Base-by-base conservation (phyloP, 2,113 vertebrate genomes). In the Tetrax tetrax region DNA sequence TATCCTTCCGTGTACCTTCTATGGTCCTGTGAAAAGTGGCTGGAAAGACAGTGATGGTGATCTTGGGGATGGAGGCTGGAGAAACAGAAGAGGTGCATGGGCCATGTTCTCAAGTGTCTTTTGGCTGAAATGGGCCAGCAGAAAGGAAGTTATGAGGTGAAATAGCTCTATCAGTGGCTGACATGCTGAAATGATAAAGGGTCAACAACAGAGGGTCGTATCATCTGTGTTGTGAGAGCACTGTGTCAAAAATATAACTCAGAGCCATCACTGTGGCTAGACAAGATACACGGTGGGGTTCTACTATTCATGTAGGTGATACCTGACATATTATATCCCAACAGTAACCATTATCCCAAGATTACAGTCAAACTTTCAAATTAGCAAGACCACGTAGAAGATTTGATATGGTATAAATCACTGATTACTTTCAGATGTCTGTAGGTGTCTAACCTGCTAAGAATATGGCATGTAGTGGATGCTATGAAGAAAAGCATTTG, bases 21-120 rank as follows among this genome's bases (percentile, higher is more conserved):
- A 0, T 24, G 35, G 19, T 50, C 19, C 41, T 12, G 27, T 27
- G 29, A 41, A 70, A 64, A 0, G 2, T 4, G 3, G 10, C 37
- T 41, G 29, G 45, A 53, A 76, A 82, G 57, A 28, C 14, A 37
- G 37, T 35, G 25, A 21, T 1, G 6, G 28, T 31, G 7, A 27
- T 31, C 20, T 29, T 38, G 35, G 35, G 19, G n/a, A 19, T 41
- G 60, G 19, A 80, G 29, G 19, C 18, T 56, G 31, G 47, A 61
- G 65, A 72, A 70, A 57, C 45, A 84, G 56, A 47, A 70, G 25
- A n/a, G 8, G 10, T 71, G 31, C 10, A 21, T 35, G 10, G 35
- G 9, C 16, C 50, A 21, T 7, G 3, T 60, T 69, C n/a, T 53
- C 50, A 75, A 12, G 29, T 12, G 25, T 38, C 13, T 57, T 83